phyloP scores from a whole-genome alignment of 2,797 vertebrate genomes.

The Columba guinea region DNA sequence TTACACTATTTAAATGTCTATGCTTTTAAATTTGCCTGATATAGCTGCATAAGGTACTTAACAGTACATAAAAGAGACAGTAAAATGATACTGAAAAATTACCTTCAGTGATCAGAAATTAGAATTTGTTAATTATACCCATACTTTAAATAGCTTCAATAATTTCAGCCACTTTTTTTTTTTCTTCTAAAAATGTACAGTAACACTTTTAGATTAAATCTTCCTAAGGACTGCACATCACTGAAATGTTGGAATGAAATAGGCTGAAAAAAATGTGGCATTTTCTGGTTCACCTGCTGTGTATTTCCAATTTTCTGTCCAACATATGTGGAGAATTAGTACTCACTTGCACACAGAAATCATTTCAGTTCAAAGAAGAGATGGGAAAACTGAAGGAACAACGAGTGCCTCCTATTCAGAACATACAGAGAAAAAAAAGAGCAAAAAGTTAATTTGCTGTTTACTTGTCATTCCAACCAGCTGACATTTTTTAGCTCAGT shows the following conservation, averaged over 20 bases:
- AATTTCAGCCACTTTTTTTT: neutral
- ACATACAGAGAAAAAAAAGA: neutral
- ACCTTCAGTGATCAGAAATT: neutral
- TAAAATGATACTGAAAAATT: neutral
- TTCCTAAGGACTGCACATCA: neutral
- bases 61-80: neutral
- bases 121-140: neutral
- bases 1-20: neutral
- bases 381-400: neutral
- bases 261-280: constrained; percentile 11
- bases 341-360: neutral
- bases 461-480: neutral
- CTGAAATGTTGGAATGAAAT: neutral
- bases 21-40: neutral
- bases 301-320: neutral
- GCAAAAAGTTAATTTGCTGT: neutral
- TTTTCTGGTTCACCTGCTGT: constrained; percentile 32
- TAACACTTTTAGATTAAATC: neutral
- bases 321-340: neutral
- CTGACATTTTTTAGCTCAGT: neutral
- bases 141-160: neutral
- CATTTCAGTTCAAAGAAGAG: neutral
- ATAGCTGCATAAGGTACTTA: neutral
- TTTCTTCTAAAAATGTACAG: neutral
- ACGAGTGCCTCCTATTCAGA: neutral